Evolutionary conservation across 2,113 vertebrate genomes (phyloP).

Genomic region (Sterna hirundo): DNA sequence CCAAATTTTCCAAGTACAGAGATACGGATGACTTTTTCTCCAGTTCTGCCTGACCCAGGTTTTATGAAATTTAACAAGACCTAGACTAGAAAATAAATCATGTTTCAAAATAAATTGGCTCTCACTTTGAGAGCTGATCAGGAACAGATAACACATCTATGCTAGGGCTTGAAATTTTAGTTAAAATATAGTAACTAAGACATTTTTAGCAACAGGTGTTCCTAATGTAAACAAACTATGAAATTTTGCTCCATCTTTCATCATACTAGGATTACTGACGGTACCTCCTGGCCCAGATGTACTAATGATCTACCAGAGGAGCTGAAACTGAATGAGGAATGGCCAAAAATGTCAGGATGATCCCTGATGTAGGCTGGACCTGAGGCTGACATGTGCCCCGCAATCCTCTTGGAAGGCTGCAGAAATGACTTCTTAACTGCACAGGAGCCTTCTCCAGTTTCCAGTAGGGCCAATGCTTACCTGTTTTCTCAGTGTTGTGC

Average conservation of each 20-base stretch:
- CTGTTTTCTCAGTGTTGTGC: neutral
- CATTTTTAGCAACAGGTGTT: conserved; percentile 34
- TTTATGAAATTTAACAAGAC: neutral
- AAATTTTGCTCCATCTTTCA: conserved; percentile 40
- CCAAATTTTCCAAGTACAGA: neutral
- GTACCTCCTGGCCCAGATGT: neutral
- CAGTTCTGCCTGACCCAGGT: neutral
- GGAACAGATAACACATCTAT: neutral
- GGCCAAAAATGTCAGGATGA: neutral
- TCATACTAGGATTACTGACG: neutral
- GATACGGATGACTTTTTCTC: neutral
- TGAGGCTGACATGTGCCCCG: neutral
- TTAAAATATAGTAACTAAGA: conserved; percentile 39
- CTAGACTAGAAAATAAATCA: neutral
- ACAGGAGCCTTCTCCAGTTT: neutral
- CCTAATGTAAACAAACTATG: conserved; percentile 3
- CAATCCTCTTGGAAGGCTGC: neutral
- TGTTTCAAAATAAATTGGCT: neutral
- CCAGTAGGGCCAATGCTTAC: neutral
- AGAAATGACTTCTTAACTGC: neutral
- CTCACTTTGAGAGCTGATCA: neutral
- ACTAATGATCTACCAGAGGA: neutral
- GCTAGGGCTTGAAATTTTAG: neutral
- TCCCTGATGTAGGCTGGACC: neutral
- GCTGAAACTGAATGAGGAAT: neutral